Evolutionary conservation across 2,113 vertebrate species (phyloP), one percentile per base, ranked within the genome.

Genomic region (Cavia porcellus): DNA sequence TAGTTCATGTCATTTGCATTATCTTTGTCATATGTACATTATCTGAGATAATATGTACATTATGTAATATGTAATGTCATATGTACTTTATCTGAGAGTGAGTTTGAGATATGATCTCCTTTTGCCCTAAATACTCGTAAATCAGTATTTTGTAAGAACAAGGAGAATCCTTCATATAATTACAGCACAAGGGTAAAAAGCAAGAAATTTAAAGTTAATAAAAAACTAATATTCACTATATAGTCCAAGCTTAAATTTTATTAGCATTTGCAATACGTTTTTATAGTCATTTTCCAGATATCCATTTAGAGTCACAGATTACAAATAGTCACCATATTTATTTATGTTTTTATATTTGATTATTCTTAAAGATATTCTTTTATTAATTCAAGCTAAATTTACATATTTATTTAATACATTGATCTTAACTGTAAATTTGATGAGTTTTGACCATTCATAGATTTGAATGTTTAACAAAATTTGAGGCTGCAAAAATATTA

Each of bases 401-500:
- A 75, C 6, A 42, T 17, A 42, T 13, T 80, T 86, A 38, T 74
- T 80, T 19, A 96, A 35, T 66, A 22, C 0, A 20, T 9, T 94
- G 72, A 89, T 12, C 15, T 79, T 92, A 95, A 83, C 13, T 83
- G 11, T 87, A 97, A 94, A 25, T 64, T n/a, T 86, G 45, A 42
- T 93, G 66, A 64, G 75, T 75, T 86, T 86, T 89, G 62, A 80
- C 7, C 80, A 93, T 14, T 12, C 2, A 4, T 62, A 42, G 61
- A 86, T 74, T 86, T 94, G 38, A 94, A 92, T 52, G 5, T 19
- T 86, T 89, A 5, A 32, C 75, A 75, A 91, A 95, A 91, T 64
- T 22, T n/a, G 66, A 94, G 91, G 38, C 15, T 74, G 88, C 86
- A 14, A 96, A 94, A 98, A 87, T 91, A 91, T 61, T 87, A 82